Base-by-base conservation (phyloP, 92 coral and sea anemone genomes). In the Pocillopora grandis region DNA sequence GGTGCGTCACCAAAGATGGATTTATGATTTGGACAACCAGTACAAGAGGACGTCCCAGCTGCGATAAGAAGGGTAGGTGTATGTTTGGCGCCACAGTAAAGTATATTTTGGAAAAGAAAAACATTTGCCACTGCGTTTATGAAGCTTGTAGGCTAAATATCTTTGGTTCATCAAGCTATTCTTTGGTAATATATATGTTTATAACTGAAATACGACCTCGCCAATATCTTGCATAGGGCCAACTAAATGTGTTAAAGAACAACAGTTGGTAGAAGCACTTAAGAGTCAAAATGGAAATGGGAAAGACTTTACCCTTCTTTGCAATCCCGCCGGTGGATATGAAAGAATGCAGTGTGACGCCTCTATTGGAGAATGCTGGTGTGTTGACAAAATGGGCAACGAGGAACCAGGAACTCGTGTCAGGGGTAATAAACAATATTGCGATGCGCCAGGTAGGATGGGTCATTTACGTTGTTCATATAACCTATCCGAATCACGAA, bases 1-100 rank as follows among this genome's bases (percentile, higher is more conserved):
- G 98, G 98, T 94, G 98, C 56, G 98, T 94, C 69, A 91, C 88
- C 48, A 74, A 82, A 37, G 90, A 89, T 71, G 98, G 98, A n/a
- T 87, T 84, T 72, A 90, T 89, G 76, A 66, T 94, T 55, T 87
- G 79, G 82, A 90, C 89, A 10, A 90, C 93, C 21, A 59, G 84
- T 64, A 89, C 82, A 59, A 74, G 88, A 56, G 95, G 93, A 57
- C 84, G 77, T 37, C 95, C 95, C 6, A 87, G 75, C 23, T 94
- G 98, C 66, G 75, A 72, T 31, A 88, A 75, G 84, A 82, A 81
- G 86, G 90, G 94, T 88, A 62, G 18, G 80, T 75, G 35, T 37
- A 27, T 12, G 2, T 1, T 9, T 9, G 1, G 8, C 9, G 14
- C 16, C 0, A 49, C 10, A 13, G 20, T 10, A 23, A 20, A 9